phyloP scores from a whole-genome alignment of 2,797 vertebrate species.

The Coregonus ussuriensis region DNA sequence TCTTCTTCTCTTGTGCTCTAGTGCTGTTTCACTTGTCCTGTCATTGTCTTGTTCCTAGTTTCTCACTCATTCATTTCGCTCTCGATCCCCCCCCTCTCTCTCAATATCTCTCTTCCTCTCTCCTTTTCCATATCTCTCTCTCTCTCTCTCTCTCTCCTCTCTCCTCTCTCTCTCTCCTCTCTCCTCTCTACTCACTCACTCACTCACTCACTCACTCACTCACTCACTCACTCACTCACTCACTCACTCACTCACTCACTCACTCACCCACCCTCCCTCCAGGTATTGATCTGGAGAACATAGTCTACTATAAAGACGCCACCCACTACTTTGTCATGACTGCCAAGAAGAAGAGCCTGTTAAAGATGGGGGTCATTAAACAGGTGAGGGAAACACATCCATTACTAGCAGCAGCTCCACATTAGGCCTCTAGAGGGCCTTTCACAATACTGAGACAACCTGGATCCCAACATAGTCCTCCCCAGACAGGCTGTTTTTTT shows the following conservation, averaged over 20 bases:
- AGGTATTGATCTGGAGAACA: slow-evolving; percentile 97
- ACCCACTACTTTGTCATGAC: slow-evolving; percentile 99
- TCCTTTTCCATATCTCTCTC: neutral
- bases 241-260: no score
- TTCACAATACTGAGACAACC: neutral
- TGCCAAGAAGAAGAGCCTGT: slow-evolving; percentile 92
- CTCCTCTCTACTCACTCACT: no score
- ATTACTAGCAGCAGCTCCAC: neutral
- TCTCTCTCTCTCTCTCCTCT: neutral
- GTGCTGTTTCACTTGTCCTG: neutral
- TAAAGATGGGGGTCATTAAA: slow-evolving; percentile 88
- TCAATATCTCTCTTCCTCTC: neutral
- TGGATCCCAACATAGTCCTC: no score
- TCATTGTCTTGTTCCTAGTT: neutral
- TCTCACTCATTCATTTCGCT: neutral
- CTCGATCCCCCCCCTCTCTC: neutral
- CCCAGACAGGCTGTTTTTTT: neutral
- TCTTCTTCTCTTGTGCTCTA: neutral
- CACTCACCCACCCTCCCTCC: slow-evolving; percentile 30
- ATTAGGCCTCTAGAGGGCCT: neutral
- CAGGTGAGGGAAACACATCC: slow-evolving; percentile 75
- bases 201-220: no score
- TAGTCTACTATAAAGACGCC: slow-evolving; percentile 96
- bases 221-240: no score
- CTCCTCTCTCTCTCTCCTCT: slow-evolving; percentile 5